phyloP scores from a whole-genome alignment of 2,113 vertebrate species.

The Sorex araneus region DNA sequence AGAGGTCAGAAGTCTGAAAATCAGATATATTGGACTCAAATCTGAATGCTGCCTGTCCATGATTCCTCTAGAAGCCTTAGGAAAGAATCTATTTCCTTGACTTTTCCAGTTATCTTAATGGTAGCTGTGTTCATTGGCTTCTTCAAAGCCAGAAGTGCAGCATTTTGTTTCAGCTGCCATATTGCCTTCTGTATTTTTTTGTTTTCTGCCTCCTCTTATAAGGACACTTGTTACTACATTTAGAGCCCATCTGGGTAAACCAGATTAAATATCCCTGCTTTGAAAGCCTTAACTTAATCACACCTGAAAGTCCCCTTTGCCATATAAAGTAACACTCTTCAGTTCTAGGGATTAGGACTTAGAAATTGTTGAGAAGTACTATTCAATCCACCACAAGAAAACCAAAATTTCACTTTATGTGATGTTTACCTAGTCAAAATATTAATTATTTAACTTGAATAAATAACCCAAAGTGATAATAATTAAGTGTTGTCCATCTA shows the following conservation, averaged over 20 bases:
- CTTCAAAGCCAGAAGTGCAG: neutral
- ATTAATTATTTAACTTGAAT: neutral
- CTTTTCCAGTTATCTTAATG: neutral
- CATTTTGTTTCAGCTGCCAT: neutral
- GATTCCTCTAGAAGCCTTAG: neutral
- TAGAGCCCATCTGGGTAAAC: constrained; percentile 9
- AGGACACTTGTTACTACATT: neutral
- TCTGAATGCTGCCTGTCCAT: neutral
- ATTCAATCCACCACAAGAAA: neutral
- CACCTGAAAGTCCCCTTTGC: neutral
- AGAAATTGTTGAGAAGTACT: neutral
- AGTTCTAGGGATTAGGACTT: neutral
- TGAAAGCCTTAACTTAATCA: constrained; percentile 1
- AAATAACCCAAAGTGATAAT: neutral
- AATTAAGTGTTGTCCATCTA: neutral
- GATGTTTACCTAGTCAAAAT: neutral
- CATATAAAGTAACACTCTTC: neutral
- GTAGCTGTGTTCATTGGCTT: neutral
- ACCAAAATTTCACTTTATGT: neutral
- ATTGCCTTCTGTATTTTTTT: neutral
- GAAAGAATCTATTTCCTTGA: neutral
- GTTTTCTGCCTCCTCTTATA: neutral
- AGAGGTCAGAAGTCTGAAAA: neutral
- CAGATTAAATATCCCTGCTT: neutral
- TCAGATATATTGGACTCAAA: neutral